Evolutionary conservation across 2,888 invertebrate species (phyloP), one percentile per base, ranked within the genome.

Genomic region (Tachystola acroxantha): DNA sequence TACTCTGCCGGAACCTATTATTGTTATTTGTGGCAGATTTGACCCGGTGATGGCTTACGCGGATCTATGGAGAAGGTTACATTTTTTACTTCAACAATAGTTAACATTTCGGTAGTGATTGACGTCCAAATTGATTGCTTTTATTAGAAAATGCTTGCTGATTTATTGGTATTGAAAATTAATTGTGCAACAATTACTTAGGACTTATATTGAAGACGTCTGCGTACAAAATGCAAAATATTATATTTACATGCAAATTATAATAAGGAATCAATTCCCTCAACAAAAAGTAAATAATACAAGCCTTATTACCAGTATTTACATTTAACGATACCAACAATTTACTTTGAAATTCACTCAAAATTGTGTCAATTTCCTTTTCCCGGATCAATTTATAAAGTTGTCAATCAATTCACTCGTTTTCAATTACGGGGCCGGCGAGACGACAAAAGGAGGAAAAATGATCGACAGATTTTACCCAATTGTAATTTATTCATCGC

Each of bases 371-470:
- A 40, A 46, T 46, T 41, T 39, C 40, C 43, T 34, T 40, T 43
- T 42, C 40, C 38, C 20, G 40, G 38, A 39, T 39, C 46, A 40
- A 43, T 49, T 48, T 43, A 46, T 45, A 41, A 39, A 41, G 37
- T 31, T 43, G 43, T 42, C 46, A 41, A 45, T 49, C 44, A 46
- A 46, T 46, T 42, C 43, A 43, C 41, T 38, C 43, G 40, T 43
- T 49, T 49, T 37, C 43, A 46, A 46, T 40, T 46, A 41, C 41
- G 25, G 37, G 38, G 37, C 42, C 42, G 39, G 28, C 34, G 37
- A 42, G 29, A 41, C 40, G 42, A 38, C 40, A 41, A 42, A 47
- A 39, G 41, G 33, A 46, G 37, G 45, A 39, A 39, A 48, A 46
- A 43, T 43, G 43, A 37, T 38, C 34, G 34, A 20, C 37, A 14